Percentiles rank a stretch among this genome's conserved stretches.
phyloP scores from a whole-genome alignment of 2,797 vertebrate genomes.

The Channallabes apus region DNA sequence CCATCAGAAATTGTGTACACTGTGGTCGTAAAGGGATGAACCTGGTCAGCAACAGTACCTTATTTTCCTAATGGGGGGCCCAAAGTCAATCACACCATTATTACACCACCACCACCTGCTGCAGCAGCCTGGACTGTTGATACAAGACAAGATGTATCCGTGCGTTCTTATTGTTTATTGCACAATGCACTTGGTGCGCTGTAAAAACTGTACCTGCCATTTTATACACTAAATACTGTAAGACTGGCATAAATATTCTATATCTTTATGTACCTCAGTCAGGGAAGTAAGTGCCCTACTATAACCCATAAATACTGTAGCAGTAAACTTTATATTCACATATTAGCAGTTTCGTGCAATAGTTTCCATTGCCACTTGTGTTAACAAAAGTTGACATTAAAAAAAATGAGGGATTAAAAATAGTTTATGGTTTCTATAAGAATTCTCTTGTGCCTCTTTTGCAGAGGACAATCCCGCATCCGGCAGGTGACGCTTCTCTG shows the following conservation, averaged over 20 bases:
- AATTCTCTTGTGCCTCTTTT: not conserved
- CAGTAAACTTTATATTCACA: not conserved
- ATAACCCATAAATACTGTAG: not conserved
- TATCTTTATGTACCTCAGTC: not conserved
- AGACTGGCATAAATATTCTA: not conserved
- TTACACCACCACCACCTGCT: too few relatives aligned
- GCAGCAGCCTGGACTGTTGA: too few relatives aligned
- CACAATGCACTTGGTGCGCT: not conserved
- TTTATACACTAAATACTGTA: not conserved
- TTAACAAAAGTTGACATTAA: not conserved
- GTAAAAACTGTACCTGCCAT: not conserved
- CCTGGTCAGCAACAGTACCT: too few relatives aligned
- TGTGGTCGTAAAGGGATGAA: too few relatives aligned
- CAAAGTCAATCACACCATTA: too few relatives aligned
- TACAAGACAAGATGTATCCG: too few relatives aligned
- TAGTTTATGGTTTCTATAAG: not conserved
- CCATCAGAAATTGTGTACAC: too few relatives aligned
- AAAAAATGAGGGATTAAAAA: not conserved
- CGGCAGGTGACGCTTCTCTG: constrained; percentile 85
- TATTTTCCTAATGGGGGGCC: too few relatives aligned
- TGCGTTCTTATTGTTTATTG: too few relatives aligned
- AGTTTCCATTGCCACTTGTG: not conserved
- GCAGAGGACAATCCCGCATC: constrained; percentile 89
- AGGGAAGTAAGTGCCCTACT: not conserved
- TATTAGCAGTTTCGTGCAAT: not conserved